These are phyloP conservation scores for Aradophagus sp. DNA, from an alignment of 1,140 invertebrate species.

Conservation along the genomic window DNA sequence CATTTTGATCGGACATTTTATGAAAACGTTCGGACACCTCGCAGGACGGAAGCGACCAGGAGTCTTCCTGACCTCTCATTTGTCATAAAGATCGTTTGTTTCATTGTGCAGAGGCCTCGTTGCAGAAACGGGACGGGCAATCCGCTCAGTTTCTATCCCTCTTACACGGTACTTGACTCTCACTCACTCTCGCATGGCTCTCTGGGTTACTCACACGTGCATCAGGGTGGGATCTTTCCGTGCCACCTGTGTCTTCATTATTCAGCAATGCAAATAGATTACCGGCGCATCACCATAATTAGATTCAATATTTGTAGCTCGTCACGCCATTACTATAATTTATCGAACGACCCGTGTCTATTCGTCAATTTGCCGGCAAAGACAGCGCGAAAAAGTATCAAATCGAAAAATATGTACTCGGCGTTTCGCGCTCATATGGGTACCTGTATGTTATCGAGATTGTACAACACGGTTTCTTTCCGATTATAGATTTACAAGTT, in stretches of 20 bases:
- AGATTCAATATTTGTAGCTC: constrained; percentile 72
- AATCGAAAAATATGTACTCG: constrained; percentile 44
- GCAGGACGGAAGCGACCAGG: constrained; percentile 33
- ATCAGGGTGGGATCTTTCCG: constrained; percentile 65
- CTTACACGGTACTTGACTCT: constrained; percentile 11
- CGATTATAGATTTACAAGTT: constrained; percentile 44
- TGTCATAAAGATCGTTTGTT: constrained; percentile 56
- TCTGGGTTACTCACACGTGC: constrained; percentile 63
- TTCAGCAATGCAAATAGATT: constrained; percentile 70
- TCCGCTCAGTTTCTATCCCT: constrained; percentile 39
- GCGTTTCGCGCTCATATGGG: constrained; percentile 38
- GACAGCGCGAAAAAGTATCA: constrained; percentile 44
- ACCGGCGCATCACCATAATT: constrained; percentile 69
- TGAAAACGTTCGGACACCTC: constrained; percentile 6
- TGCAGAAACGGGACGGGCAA: constrained; percentile 52
- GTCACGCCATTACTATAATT: constrained; percentile 68
- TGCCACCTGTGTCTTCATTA: constrained; percentile 69
- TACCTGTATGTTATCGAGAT: constrained; percentile 47
- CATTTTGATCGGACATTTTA: too few relatives aligned
- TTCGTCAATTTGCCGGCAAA: constrained; percentile 63
- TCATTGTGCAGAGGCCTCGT: constrained; percentile 55
- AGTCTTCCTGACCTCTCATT: constrained; percentile 45
- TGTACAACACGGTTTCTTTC: constrained; percentile 47
- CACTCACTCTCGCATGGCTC: constrained; percentile 39
- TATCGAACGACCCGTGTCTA: constrained; percentile 58